Percentiles rank a stretch among this genome's conserved stretches.
Evolutionary conservation across 2,888 invertebrate species (phyloP).

Genomic region (Phengaris arion): DNA sequence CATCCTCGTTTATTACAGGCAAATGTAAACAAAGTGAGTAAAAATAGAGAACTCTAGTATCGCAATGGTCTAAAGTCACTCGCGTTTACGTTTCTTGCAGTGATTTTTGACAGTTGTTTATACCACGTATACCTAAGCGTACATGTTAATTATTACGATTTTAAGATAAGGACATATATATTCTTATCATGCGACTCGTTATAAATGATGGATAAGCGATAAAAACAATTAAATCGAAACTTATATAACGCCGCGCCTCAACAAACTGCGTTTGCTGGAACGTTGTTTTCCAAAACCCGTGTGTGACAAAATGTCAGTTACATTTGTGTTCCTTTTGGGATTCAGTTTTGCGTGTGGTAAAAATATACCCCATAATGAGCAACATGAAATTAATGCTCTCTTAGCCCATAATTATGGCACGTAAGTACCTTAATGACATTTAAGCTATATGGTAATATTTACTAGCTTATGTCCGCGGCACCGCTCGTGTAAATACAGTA

Average conservation of each 20-base stretch:
- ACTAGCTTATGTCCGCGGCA: too few species aligned
- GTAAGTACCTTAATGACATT: neutral
- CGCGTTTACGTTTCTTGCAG: neutral
- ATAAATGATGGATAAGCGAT: constrained; percentile 27
- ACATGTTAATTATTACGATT: constrained; percentile 6
- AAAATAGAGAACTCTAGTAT: neutral
- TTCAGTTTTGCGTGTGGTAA: neutral
- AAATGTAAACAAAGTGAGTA: neutral
- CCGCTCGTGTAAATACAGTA: too few species aligned
- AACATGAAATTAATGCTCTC: neutral
- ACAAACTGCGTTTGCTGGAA: neutral
- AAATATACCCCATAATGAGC: constrained; percentile 1
- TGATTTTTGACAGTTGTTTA: neutral
- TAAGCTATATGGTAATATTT: too few species aligned
- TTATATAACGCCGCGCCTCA: constrained; percentile 24
- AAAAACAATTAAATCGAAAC: constrained; percentile 28
- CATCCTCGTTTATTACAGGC: neutral
- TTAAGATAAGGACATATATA: constrained; percentile 21
- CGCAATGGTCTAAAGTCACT: neutral
- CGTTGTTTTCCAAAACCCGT: neutral
- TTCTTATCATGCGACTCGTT: constrained; percentile 20
- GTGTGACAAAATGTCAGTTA: constrained; percentile 4
- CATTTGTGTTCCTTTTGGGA: constrained; percentile 15
- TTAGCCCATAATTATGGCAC: neutral
- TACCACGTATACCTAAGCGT: neutral